Conservation (phyloP, 2,888 invertebrate species). For the Ypsolopha scabrella region DNA sequence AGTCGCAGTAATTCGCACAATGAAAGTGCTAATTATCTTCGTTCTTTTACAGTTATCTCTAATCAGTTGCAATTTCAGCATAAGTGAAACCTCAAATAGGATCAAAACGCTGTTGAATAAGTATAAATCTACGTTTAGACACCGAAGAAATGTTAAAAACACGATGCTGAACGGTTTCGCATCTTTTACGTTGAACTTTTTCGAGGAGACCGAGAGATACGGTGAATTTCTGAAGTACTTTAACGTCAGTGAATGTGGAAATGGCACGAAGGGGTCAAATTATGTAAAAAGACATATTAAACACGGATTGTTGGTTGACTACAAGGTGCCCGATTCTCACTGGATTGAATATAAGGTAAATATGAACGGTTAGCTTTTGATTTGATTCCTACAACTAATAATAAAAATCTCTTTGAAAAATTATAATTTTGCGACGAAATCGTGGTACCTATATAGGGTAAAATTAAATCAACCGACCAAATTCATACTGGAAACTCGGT, state of each 20-base stretch:
- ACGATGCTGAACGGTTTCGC: constrained; percentile 20
- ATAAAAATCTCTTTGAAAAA: no score
- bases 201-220: constrained; percentile 27
- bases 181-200: constrained; percentile 21
- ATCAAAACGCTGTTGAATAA: constrained; percentile 22
- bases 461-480: no score
- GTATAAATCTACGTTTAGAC: constrained; percentile 18
- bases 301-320: constrained; percentile 30
- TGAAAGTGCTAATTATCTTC: constrained; percentile 15
- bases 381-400: no score
- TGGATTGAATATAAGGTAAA: constrained; percentile 56
- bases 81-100: constrained; percentile 24
- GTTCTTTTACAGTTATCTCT: constrained; percentile 22
- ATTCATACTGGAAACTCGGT: no score
- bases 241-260: constrained; percentile 31
- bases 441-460: no score
- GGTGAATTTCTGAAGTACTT: constrained; percentile 25
- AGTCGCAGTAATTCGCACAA: neutral
- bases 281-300: constrained; percentile 29
- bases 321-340: constrained; percentile 35
- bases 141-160: constrained; percentile 16
- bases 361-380: neutral
- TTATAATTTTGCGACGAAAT: no score
- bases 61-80: constrained; percentile 18
- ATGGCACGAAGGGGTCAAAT: constrained; percentile 12